These are phyloP conservation scores for Sarcophaga bullata DNA, from an alignment of 1,140 invertebrate species.

Conservation along the genomic window DNA sequence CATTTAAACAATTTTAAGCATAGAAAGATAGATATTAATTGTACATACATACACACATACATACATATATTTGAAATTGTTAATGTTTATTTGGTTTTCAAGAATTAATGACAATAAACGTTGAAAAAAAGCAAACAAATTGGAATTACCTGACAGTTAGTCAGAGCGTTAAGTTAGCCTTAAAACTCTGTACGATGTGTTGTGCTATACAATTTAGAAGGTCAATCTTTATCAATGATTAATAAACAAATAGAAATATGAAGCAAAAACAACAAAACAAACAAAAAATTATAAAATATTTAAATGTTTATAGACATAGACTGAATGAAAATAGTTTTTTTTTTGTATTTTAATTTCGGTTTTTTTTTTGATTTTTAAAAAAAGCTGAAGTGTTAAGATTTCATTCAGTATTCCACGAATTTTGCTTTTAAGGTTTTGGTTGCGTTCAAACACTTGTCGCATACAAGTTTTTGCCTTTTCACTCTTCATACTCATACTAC, in stretches of 20 bases:
- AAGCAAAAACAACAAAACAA: conserved; percentile 27
- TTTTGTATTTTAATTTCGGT: background rate
- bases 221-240: conserved; percentile 23
- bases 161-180: background rate
- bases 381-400: background rate
- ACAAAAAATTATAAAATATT: background rate
- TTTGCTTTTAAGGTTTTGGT: background rate
- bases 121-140: background rate
- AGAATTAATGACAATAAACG: background rate
- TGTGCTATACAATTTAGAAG: background rate
- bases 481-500: background rate
- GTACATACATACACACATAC: no score
- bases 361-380: background rate
- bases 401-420: background rate
- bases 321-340: background rate
- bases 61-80: no score
- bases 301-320: background rate
- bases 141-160: conserved; percentile 32
- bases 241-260: background rate
- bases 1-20: background rate
- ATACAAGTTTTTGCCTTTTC: background rate
- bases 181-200: background rate
- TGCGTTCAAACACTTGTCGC: conserved; percentile 6
- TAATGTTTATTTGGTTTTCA: no score
- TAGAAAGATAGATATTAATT: background rate